Evolutionary conservation across 2,113 vertebrate species (phyloP).

Genomic region (Podarcis cretensis): DNA sequence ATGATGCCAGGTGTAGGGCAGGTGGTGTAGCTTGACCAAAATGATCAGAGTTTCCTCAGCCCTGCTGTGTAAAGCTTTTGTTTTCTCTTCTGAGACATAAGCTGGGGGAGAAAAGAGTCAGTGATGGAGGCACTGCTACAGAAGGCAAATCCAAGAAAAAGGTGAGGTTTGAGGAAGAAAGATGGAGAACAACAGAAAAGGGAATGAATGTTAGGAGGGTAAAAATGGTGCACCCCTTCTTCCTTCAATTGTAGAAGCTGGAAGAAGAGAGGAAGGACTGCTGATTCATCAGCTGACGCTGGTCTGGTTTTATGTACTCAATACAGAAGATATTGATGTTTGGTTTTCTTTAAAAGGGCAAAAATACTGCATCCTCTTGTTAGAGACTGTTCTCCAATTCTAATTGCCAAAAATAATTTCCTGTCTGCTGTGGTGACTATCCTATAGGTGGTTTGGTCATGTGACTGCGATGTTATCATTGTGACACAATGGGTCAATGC

Average conservation of each 20-base stretch:
- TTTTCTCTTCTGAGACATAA: neutral
- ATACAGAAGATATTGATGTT: neutral
- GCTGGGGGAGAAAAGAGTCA: neutral
- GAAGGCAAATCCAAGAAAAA: neutral
- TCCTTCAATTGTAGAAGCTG: neutral
- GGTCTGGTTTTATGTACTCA: neutral
- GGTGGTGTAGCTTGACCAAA: too few species aligned
- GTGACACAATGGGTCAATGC: neutral
- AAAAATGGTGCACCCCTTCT: neutral
- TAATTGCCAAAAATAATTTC: neutral
- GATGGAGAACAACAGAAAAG: neutral
- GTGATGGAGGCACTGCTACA: neutral
- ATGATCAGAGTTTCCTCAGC: too few species aligned
- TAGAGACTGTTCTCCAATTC: neutral
- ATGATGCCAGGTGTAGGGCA: too few species aligned
- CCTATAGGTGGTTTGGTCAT: neutral
- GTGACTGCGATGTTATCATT: too few species aligned
- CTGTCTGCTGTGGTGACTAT: neutral
- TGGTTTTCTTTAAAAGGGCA: neutral
- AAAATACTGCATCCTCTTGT: neutral
- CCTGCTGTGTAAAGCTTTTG: neutral
- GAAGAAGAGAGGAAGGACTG: neutral
- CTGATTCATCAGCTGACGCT: neutral
- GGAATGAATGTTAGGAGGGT: neutral
- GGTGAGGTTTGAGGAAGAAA: neutral